A percentile compares a stretch with the other conserved stretches of the same genome.
phyloP scores from a whole-genome alignment of 2,113 vertebrate genomes.

The Sceloporus undulatus region DNA sequence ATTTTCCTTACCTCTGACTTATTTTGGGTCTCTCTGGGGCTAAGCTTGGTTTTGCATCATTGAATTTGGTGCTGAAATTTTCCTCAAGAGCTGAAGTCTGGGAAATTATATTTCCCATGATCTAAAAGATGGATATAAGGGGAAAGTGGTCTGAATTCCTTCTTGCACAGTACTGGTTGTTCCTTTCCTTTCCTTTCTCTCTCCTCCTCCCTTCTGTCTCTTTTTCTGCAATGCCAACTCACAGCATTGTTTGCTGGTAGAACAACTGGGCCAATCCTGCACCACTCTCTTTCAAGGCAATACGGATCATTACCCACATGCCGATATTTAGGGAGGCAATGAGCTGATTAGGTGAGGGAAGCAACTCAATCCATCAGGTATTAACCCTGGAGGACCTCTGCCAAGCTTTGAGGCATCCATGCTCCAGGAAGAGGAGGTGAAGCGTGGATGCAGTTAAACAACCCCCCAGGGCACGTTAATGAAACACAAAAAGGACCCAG shows the following conservation, averaged over 20 bases:
- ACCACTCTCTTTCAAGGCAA: slow-evolving; percentile 17
- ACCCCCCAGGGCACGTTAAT: slow-evolving; percentile 73
- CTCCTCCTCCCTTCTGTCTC: neutral
- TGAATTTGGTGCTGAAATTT: neutral
- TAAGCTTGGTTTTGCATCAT: no score
- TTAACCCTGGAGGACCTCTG: slow-evolving; percentile 79
- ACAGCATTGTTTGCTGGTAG: neutral
- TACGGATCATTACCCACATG: slow-evolving; percentile 68
- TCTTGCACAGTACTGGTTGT: no score
- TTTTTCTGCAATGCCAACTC: no score
- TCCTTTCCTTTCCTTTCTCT: fast-evolving
- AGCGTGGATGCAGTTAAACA: slow-evolving; percentile 47
- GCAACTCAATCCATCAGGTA: slow-evolving; percentile 77
- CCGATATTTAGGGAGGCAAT: slow-evolving; percentile 71
- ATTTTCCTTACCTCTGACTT: no score
- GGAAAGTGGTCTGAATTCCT: no score
- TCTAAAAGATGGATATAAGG: neutral
- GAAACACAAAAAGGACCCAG: slow-evolving; percentile 60
- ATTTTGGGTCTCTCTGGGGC: no score
- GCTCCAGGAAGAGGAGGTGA: slow-evolving; percentile 74
- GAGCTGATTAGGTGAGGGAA: slow-evolving; percentile 77
- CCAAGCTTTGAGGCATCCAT: slow-evolving; percentile 73
- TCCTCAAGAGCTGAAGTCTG: neutral
- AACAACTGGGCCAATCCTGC: fast-evolving
- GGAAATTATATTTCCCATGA: neutral